Evolutionary conservation across 2,888 invertebrate species (phyloP), one percentile per base, ranked within the genome.

Genomic region (Protodeltote pygarga): DNA sequence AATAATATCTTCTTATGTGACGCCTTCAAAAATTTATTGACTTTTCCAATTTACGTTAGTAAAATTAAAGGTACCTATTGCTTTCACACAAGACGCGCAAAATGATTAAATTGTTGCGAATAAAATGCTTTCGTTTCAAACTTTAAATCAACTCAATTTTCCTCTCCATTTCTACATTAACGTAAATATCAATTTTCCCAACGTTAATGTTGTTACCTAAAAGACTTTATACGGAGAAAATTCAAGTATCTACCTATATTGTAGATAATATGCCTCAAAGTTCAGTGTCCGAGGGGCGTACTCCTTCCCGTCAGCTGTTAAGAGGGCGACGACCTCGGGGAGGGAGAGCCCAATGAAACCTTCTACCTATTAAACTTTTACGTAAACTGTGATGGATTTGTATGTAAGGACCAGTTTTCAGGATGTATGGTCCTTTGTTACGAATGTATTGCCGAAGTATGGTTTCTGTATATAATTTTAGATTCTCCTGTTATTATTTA

Each of bases 241-340:
- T 51, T 49, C 45, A 37, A 44, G 62, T 42, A 54, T 47, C 44
- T 45, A 54, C 41, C 46, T 47, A 65, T 41, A 55, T 47, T 51
- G 67, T 62, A 62, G 46, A 66, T 58, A 52, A 58, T 62, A 60
- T 37, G 47, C 35, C 35, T 59, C 47, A 48, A 73, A 68, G 85
- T 77, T 81, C 84, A 75, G 71, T 67, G 86, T 60, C 75, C 86
- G 73, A 57, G 79, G 80, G 85, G 82, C 78, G 81, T 69, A 65
- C 73, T 65, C 75, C 65, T 73, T 76, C 78, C 82, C 77, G 83
- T 85, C 87, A 87, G 87, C 85, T 86, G 85, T 85, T 83, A 69
- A 68, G 64, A 78, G 87, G 79, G 71, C 87, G 69, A 65, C 77
- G 80, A 87, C 83, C 87, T 75, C 64, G 9, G 47, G 61, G 44